Conservation (phyloP, 2,113 vertebrate species). For the Daboia siamensis region DNA sequence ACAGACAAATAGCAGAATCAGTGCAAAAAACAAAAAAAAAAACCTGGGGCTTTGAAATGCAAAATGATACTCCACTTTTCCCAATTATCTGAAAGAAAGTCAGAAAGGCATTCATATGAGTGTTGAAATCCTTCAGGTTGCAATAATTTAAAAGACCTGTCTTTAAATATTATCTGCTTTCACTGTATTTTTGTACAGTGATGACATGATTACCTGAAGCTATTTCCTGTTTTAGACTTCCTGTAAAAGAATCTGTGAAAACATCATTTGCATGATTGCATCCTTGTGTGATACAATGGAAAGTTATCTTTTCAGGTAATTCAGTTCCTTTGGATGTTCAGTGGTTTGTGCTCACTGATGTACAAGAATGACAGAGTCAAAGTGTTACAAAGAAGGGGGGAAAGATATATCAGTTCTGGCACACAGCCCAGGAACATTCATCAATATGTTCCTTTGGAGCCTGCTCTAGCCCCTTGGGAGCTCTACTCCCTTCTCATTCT, state of each 20-base stretch:
- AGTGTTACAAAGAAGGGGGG: slow-evolving; percentile 4
- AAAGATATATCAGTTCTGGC: slow-evolving; percentile 15
- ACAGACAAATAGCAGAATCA: background rate
- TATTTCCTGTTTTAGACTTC: slow-evolving; percentile 33
- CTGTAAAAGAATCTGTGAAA: slow-evolving; percentile 40
- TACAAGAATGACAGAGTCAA: slow-evolving; percentile 35
- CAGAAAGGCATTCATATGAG: slow-evolving; percentile 6
- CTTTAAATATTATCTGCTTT: background rate
- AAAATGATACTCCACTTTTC: no score
- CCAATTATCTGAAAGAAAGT: background rate
- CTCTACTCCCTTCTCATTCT: slow-evolving; percentile 2
- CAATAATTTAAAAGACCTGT: slow-evolving; percentile 24
- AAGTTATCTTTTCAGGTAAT: slow-evolving; percentile 30
- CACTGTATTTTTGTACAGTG: slow-evolving; percentile 18
- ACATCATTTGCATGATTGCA: slow-evolving; percentile 7
- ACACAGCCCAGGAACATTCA: background rate
- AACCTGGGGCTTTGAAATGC: background rate
- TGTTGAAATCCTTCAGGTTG: slow-evolving; percentile 15
- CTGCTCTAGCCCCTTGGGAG: slow-evolving; percentile 9
- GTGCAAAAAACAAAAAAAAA: background rate
- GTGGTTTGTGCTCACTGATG: slow-evolving; percentile 31
- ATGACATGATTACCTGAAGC: background rate
- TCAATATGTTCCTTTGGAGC: slow-evolving; percentile 29
- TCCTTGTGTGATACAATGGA: slow-evolving; percentile 21
- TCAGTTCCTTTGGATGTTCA: slow-evolving; percentile 36